Evolutionary conservation across 2,797 vertebrate species (phyloP).

Genomic region (Phalanger gymnotis): DNA sequence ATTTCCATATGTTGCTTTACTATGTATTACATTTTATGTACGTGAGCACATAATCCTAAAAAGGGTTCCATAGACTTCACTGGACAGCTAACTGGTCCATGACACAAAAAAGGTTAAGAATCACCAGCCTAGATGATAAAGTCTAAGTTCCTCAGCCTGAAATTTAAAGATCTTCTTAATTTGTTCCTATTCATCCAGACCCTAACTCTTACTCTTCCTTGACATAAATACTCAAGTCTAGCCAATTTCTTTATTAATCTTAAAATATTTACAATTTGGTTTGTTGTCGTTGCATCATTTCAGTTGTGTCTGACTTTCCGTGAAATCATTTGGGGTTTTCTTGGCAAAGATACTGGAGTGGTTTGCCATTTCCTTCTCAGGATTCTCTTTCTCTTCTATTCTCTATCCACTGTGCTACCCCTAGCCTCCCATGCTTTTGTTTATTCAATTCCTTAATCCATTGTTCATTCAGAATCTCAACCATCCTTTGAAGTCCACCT

Average conservation of each 20-base stretch:
- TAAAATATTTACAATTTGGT: neutral
- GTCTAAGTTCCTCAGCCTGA: neutral
- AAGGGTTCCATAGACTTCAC: neutral
- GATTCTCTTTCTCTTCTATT: neutral
- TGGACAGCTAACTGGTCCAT: neutral
- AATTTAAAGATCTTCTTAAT: neutral
- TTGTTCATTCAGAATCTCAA: neutral
- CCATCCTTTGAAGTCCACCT: neutral
- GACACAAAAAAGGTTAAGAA: neutral
- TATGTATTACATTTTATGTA: neutral
- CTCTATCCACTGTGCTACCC: neutral
- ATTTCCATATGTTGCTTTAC: neutral
- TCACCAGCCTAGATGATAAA: neutral
- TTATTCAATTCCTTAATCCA: neutral
- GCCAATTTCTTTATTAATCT: neutral
- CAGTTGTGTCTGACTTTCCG: neutral
- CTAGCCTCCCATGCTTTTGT: neutral
- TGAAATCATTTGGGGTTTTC: neutral
- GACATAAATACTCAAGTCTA: neutral
- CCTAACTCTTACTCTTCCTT: neutral
- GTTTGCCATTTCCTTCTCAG: neutral
- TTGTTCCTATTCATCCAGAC: neutral
- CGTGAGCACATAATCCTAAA: neutral
- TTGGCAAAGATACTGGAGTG: neutral
- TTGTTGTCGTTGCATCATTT: neutral